phyloP scores from a whole-genome alignment of 2,888 invertebrate genomes.

The Leptopilina myrica region DNA sequence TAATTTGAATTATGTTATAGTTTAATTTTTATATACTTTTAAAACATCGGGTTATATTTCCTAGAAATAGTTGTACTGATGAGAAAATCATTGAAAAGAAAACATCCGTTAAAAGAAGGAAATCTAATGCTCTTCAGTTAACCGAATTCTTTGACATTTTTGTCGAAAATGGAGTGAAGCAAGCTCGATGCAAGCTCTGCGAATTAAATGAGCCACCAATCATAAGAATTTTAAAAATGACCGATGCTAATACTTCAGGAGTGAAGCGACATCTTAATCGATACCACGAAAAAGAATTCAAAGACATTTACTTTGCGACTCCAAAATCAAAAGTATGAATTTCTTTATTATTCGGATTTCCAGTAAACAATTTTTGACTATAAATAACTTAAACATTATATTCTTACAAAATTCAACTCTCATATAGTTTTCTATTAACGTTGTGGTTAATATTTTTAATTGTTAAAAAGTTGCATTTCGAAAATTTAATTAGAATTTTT shows the following conservation, averaged over 20 bases:
- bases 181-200: neutral
- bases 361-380: too few relatives aligned
- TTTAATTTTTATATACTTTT: too few relatives aligned
- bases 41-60: too few relatives aligned
- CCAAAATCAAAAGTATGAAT: slow-evolving; percentile 4
- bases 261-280: neutral
- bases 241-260: slow-evolving; percentile 9
- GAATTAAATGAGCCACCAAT: neutral
- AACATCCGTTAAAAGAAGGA: neutral
- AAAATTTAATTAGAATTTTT: too few relatives aligned
- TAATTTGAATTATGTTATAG: too few relatives aligned
- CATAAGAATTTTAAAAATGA: slow-evolving; percentile 1
- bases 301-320: neutral
- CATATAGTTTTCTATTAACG: too few relatives aligned
- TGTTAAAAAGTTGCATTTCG: too few relatives aligned
- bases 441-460: too few relatives aligned
- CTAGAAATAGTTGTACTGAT: too few relatives aligned
- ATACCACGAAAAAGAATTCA: slow-evolving; percentile 3
- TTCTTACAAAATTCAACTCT: too few relatives aligned
- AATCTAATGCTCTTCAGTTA: neutral
- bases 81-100: too few relatives aligned
- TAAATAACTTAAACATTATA: too few relatives aligned
- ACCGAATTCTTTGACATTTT: neutral
- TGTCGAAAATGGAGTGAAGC: neutral
- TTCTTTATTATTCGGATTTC: neutral